Percentiles rank a stretch among this genome's conserved stretches.
phyloP scores from a whole-genome alignment of 2,113 vertebrate species.

The Ophiodon elongatus region DNA sequence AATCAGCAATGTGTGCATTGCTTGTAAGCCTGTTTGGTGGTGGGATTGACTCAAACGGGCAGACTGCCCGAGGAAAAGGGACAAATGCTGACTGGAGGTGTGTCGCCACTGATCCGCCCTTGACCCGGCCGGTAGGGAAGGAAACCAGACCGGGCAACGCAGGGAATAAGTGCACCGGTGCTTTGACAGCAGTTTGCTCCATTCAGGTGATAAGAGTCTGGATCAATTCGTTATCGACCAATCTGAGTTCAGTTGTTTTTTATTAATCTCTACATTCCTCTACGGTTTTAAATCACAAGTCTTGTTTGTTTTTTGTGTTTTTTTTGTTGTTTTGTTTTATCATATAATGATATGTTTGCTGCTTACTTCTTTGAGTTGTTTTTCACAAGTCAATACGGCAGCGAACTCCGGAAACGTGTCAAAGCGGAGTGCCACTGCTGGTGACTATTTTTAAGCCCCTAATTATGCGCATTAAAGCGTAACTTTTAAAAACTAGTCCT shows the following conservation, averaged over 20 bases:
- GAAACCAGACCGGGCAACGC: slow-evolving; percentile 1
- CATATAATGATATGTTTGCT: background rate
- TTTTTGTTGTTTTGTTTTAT: background rate
- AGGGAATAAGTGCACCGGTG: background rate
- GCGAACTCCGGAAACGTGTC: background rate
- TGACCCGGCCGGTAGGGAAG: slow-evolving; percentile 39
- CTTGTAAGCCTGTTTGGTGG: slow-evolving; percentile 59
- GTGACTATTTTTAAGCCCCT: background rate
- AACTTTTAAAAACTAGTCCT: background rate
- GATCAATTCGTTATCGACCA: background rate
- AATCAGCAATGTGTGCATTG: slow-evolving; percentile 71
- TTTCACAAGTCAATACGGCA: background rate
- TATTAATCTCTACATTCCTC: background rate
- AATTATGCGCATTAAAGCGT: background rate
- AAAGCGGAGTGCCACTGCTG: background rate
- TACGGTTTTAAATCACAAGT: background rate
- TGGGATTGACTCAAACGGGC: slow-evolving; percentile 60
- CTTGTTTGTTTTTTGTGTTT: background rate
- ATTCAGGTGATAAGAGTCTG: background rate
- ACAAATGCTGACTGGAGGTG: slow-evolving; percentile 42
- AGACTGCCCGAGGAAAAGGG: slow-evolving; percentile 41
- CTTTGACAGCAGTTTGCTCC: slow-evolving; percentile 7
- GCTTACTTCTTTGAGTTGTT: background rate
- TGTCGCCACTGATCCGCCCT: slow-evolving; percentile 51
- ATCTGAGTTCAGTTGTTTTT: background rate